Evolutionary conservation across 53 echinoderm and acorn worm species (phyloP), one percentile per base, ranked within the genome.

Genomic region (Glandiceps talaboti): DNA sequence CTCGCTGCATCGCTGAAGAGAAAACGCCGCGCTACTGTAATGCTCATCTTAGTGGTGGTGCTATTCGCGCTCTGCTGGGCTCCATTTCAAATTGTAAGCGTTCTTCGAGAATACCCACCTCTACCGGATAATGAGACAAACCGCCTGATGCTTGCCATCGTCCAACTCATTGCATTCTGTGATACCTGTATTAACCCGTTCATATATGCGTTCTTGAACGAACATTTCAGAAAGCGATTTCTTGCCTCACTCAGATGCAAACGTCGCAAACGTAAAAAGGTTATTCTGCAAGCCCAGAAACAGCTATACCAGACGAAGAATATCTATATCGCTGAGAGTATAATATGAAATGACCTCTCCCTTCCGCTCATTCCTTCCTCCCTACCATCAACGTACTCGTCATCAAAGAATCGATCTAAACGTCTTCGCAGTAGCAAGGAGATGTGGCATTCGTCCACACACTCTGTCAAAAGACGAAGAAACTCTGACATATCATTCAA

Each of bases 101-200:
- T 91, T 28, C 32, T 91, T 28, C 81, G 94, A 25, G 94, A 94
- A 45, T 94, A 91, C 76, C 77, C 90, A n/a, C 89, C 76, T 0
- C 79, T 93, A 29, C 29, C 29, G 0, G 92, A 96, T 82, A 91
- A 83, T 29, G 90, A 90, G 73, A 73, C 73, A 0, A 93, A 91
- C 78, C 88, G 92, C 0, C 85, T 92, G 14, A 79, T 97, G 30
- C 45, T 93, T 33, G 92, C 93, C 29, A 79, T 84, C 30, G 93
- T 89, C 6, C 92, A 97, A 76, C 87, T 97, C 20, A 81, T 97
- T 14, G 97, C 90, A 0, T 87, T 93, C 29, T 90, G 89, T 27
- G 92, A 93, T 77, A 97, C 93, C 74, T 97, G 89, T 74, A 91
- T 89, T 80, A 97, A 97, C 32, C 97, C 97, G 14, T 85, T 97